phyloP scores from a whole-genome alignment of 2,113 vertebrate genomes.

The Syngnathus scovelli region DNA sequence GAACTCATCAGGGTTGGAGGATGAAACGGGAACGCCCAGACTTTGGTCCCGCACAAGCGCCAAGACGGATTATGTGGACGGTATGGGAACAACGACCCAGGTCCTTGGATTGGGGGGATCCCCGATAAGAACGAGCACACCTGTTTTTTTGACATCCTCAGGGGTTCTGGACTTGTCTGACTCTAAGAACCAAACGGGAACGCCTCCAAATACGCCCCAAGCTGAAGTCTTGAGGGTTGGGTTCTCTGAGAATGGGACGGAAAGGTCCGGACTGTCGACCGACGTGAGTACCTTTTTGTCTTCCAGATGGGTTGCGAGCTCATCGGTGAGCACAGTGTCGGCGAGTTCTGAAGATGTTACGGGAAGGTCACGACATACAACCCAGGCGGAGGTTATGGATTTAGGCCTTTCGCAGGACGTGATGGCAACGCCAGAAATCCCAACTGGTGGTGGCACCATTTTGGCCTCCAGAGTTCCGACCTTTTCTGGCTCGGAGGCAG shows the following conservation, averaged over 20 bases:
- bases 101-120: not conserved
- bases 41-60: not conserved
- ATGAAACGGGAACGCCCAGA: not conserved
- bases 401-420: not conserved
- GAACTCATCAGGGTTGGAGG: not conserved
- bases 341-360: not conserved
- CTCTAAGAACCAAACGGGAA: not conserved
- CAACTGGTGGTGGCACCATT: not conserved
- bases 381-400: not conserved
- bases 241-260: not conserved
- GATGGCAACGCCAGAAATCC: not conserved
- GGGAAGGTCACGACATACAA: not conserved
- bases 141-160: no score
- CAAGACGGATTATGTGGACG: no score
- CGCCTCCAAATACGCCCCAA: not conserved
- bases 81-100: not conserved
- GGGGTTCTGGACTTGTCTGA: not conserved
- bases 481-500: not conserved
- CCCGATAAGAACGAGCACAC: not conserved
- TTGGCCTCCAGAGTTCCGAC: not conserved
- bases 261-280: not conserved
- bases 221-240: not conserved
- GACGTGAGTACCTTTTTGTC: not conserved
- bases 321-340: not conserved
- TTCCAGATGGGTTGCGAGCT: not conserved